Evolutionary conservation across 2,113 vertebrate genomes (phyloP).

Genomic region (Gymnogyps californianus): DNA sequence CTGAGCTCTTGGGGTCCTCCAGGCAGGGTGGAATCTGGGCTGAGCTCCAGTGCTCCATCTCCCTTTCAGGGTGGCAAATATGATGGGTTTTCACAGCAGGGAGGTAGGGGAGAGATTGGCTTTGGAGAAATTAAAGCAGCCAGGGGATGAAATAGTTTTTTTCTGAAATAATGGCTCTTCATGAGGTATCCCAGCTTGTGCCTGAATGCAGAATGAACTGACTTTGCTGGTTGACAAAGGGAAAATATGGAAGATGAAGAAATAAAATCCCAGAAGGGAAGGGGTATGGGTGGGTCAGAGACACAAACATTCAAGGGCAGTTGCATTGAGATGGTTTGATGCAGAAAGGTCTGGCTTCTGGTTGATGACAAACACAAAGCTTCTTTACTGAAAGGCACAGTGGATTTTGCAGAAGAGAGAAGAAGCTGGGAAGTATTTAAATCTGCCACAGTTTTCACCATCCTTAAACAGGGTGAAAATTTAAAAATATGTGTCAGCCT

Average conservation of each 20-base stretch:
- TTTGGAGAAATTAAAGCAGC: background rate
- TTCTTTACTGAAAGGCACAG: background rate
- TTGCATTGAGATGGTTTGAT: background rate
- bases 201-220: background rate
- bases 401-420: background rate
- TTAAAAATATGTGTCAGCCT: background rate
- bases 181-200: background rate
- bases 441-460: background rate
- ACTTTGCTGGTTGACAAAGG: background rate
- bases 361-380: background rate
- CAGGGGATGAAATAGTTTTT: background rate
- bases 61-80: background rate
- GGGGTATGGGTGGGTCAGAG: background rate
- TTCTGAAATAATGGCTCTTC: background rate
- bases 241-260: background rate
- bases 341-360: background rate
- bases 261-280: background rate
- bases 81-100: background rate
- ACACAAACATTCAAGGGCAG: background rate
- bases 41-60: background rate
- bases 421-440: background rate
- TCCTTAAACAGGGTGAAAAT: background rate
- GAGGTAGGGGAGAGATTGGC: background rate
- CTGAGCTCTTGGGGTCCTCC: background rate
- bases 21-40: background rate